Conservation (phyloP, 2,797 vertebrate species). For the Simalia tracyae region DNA sequence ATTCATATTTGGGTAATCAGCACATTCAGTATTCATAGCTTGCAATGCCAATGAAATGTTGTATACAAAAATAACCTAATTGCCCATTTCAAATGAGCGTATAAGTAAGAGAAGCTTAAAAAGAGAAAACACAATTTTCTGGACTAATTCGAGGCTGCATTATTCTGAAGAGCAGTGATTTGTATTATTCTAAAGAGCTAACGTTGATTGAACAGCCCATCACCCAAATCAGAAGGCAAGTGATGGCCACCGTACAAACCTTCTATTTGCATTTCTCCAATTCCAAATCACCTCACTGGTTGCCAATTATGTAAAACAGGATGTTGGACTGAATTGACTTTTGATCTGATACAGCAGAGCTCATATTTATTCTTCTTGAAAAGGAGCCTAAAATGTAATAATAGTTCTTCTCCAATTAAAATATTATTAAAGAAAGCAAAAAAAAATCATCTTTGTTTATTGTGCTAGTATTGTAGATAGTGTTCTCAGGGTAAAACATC, state of each 20-base stretch:
- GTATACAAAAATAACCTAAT: not conserved
- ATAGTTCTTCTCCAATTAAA: not conserved
- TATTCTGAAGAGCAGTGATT: not conserved
- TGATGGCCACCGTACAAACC: not conserved
- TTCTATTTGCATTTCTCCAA: not conserved
- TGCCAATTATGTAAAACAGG: not conserved
- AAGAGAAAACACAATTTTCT: not conserved
- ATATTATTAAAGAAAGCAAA: not conserved
- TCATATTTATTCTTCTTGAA: not conserved
- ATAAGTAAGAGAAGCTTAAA: not conserved
- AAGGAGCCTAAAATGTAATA: not conserved
- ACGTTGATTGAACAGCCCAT: not conserved
- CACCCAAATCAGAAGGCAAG: not conserved
- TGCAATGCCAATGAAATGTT: conserved; percentile 12
- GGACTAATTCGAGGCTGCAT: not conserved
- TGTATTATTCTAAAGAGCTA: not conserved
- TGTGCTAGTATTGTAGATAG: not conserved
- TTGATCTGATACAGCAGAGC: not conserved
- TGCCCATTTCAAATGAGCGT: not conserved
- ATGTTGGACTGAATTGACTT: not conserved
- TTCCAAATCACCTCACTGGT: not conserved
- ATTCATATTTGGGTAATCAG: conserved; percentile 1
- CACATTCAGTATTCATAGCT: conserved; percentile 20
- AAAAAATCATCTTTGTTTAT: not conserved
- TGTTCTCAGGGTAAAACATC: not conserved